Evolutionary conservation across 2,888 invertebrate genomes (phyloP).

Genomic region (Ischnus inquisitorius): DNA sequence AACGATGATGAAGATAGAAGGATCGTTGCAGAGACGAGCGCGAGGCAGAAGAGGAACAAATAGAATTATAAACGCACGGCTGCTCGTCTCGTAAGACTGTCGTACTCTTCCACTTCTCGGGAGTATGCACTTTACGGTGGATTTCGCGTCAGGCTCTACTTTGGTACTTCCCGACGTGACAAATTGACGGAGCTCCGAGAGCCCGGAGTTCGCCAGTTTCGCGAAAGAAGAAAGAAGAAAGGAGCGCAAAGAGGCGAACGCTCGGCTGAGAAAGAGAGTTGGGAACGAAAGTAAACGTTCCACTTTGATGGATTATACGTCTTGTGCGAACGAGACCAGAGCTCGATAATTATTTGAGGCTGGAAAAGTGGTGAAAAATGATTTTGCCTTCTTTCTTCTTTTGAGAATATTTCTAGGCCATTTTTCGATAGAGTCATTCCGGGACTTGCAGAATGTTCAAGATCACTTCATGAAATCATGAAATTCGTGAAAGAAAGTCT

Average conservation of each 20-base stretch:
- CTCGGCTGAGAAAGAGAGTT: too few species aligned
- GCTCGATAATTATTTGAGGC: too few species aligned
- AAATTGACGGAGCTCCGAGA: constrained; percentile 22
- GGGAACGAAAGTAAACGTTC: too few species aligned
- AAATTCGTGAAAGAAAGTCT: too few species aligned
- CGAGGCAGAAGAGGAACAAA: constrained; percentile 12
- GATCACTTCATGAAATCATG: too few species aligned
- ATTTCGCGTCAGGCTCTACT: constrained; percentile 25
- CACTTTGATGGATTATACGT: too few species aligned
- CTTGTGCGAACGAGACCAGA: too few species aligned
- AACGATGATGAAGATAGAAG: neutral
- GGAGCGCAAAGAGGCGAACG: neutral
- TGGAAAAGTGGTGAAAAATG: too few species aligned
- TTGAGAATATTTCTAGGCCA: too few species aligned
- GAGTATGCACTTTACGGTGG: neutral
- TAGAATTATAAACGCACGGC: constrained; percentile 39
- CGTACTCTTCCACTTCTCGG: neutral
- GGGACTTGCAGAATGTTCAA: too few species aligned
- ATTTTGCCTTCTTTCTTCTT: too few species aligned
- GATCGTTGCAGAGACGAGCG: neutral
- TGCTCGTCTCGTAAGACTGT: neutral
- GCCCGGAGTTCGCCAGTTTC: neutral
- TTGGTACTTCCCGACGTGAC: constrained; percentile 33
- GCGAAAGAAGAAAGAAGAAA: constrained; percentile 6
- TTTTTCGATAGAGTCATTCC: too few species aligned